These are phyloP conservation scores for Peromyscus attwateri DNA, from an alignment of 2,797 vertebrate species.

Conservation along the genomic window DNA sequence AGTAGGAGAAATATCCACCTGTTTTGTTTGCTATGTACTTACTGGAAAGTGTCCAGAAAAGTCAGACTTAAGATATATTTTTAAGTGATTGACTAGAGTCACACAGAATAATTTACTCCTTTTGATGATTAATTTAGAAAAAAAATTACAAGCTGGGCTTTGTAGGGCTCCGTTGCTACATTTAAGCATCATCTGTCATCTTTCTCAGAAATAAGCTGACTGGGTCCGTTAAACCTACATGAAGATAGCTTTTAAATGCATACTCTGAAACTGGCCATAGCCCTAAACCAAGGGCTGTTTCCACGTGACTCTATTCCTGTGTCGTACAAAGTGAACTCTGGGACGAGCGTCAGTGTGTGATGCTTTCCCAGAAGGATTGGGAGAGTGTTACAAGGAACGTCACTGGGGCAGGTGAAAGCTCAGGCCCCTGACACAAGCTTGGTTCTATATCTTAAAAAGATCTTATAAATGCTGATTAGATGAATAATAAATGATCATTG, in stretches of 20 bases:
- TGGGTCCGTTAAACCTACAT: not conserved
- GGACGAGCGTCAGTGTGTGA: not conserved
- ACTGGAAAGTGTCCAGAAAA: not conserved
- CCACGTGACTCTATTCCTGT: not conserved
- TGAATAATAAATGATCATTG: conserved; percentile 66
- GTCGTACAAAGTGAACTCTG: not conserved
- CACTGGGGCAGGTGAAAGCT: not conserved
- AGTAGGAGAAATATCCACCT: not conserved
- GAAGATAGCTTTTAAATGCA: conserved; percentile 4
- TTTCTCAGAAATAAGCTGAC: not conserved
- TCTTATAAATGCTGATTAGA: not conserved
- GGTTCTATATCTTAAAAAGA: not conserved
- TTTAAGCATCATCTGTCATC: conserved; percentile 16
- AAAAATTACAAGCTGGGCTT: not conserved
- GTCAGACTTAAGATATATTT: not conserved
- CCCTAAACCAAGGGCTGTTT: not conserved
- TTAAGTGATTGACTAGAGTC: not conserved
- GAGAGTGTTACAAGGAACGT: not conserved
- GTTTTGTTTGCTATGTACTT: not conserved
- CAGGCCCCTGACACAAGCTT: not conserved
- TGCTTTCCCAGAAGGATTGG: not conserved
- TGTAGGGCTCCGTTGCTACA: not conserved
- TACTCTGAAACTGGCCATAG: not conserved
- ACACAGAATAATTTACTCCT: conserved; percentile 2
- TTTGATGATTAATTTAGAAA: conserved; percentile 36